Percentiles rank a stretch among this genome's conserved stretches.
phyloP scores from a whole-genome alignment of 2,888 invertebrate species.

The Sepioteuthis lessoniana region DNA sequence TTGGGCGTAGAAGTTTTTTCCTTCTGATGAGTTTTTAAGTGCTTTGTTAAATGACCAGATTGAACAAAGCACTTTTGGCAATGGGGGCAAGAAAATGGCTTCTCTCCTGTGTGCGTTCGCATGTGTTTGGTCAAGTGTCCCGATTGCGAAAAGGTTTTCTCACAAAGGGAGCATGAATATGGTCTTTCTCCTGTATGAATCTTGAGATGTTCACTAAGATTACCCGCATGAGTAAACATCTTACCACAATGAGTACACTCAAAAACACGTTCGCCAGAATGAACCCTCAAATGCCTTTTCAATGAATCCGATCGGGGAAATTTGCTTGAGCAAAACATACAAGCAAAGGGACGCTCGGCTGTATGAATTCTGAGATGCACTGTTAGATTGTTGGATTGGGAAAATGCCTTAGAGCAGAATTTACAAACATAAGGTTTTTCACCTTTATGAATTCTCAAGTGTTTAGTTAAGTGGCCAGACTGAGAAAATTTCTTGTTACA shows the following conservation, averaged over 20 bases:
- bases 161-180: constrained; percentile 59
- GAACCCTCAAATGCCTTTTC: constrained; percentile 57
- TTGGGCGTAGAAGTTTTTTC: not conserved
- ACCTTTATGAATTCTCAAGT: constrained; percentile 63
- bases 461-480: constrained; percentile 64
- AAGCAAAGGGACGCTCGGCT: constrained; percentile 60
- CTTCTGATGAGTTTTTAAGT: constrained; percentile 1
- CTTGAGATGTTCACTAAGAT: constrained; percentile 61
- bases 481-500: constrained; percentile 64
- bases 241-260: constrained; percentile 56
- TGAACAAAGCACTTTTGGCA: constrained; percentile 37
- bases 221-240: constrained; percentile 58
- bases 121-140: constrained; percentile 43
- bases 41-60: constrained; percentile 36
- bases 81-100: not conserved
- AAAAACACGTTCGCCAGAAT: constrained; percentile 55
- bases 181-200: constrained; percentile 58
- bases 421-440: constrained; percentile 63
- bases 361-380: constrained; percentile 63
- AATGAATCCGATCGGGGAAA: constrained; percentile 63
- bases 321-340: constrained; percentile 60
- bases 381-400: constrained; percentile 62
- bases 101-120: constrained; percentile 36
- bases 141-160: constrained; percentile 55
- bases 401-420: constrained; percentile 62